phyloP scores from a whole-genome alignment of 2,888 invertebrate genomes.

The Habrosyne pyritoides region DNA sequence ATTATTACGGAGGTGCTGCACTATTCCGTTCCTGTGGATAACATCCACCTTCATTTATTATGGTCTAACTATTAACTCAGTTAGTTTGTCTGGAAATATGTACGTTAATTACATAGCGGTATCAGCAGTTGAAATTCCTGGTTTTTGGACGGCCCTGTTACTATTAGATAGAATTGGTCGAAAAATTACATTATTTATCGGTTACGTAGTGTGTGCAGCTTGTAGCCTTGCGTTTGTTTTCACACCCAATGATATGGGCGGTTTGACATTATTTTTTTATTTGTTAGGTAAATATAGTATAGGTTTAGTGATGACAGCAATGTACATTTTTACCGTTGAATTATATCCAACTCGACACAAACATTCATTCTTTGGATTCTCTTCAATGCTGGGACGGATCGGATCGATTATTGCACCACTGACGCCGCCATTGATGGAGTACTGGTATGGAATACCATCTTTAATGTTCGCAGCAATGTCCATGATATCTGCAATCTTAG shows the following conservation, averaged over 20 bases:
- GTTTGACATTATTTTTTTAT: constrained; percentile 69
- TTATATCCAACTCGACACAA: constrained; percentile 88
- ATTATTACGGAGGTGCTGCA: constrained; percentile 83
- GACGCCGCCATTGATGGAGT: constrained; percentile 84
- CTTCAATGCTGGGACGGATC: constrained; percentile 88
- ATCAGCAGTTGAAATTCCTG: constrained; percentile 88
- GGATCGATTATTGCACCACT: constrained; percentile 88
- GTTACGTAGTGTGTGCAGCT: constrained; percentile 71
- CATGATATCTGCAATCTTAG: constrained; percentile 59
- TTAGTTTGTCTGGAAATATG: constrained; percentile 88
- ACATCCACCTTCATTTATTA: constrained; percentile 91
- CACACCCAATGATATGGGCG: constrained; percentile 60
- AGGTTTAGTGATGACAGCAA: constrained; percentile 85
- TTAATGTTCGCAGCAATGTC: constrained; percentile 69
- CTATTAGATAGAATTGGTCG: constrained; percentile 86
- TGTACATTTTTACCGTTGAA: constrained; percentile 88
- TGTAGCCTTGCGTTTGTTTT: constrained; percentile 82
- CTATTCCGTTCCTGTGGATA: constrained; percentile 91
- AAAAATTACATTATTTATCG: constrained; percentile 59
- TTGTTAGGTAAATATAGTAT: constrained; percentile 86
- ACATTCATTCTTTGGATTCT: constrained; percentile 86
- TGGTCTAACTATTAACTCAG: constrained; percentile 90
- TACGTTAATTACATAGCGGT: constrained; percentile 89
- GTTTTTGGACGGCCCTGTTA: constrained; percentile 85
- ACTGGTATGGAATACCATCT: constrained; percentile 73